phyloP scores from a whole-genome alignment of 2,113 vertebrate genomes.

The Serilophus lunatus region DNA sequence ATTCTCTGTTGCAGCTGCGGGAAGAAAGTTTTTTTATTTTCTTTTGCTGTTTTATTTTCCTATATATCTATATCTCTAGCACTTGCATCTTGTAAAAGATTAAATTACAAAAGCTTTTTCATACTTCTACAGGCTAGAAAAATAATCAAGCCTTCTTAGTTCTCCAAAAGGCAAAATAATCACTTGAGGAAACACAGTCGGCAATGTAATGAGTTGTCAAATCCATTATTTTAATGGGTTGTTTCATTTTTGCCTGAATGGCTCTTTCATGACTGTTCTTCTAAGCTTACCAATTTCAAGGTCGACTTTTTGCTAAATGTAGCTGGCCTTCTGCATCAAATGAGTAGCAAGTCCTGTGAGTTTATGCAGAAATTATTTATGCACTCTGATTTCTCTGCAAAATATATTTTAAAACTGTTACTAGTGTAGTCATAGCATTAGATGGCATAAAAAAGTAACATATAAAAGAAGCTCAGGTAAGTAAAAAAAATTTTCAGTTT shows the following conservation, averaged over 20 bases:
- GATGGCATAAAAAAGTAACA: neutral
- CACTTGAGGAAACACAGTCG: conserved; percentile 7
- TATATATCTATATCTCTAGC: neutral
- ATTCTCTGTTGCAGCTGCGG: neutral
- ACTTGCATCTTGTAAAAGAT: neutral
- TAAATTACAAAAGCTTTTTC: neutral
- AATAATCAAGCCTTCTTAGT: neutral
- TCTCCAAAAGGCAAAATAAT: neutral
- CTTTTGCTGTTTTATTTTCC: fast-evolving
- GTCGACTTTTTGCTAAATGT: neutral
- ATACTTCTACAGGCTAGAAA: neutral
- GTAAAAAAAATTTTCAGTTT: neutral
- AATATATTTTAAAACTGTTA: neutral
- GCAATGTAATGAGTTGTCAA: conserved; percentile 19
- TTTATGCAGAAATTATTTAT: neutral
- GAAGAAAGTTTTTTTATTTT: neutral
- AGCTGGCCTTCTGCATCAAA: neutral
- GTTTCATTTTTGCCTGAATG: neutral
- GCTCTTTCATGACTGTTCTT: neutral
- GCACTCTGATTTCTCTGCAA: neutral
- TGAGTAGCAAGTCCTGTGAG: neutral
- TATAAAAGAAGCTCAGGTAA: neutral
- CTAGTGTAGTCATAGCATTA: neutral
- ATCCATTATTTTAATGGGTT: neutral
- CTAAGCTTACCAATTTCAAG: conserved; percentile 13